These are phyloP conservation scores for Aphelocoma californica DNA, from an alignment of 2,797 vertebrate species.

Conservation along the genomic window DNA sequence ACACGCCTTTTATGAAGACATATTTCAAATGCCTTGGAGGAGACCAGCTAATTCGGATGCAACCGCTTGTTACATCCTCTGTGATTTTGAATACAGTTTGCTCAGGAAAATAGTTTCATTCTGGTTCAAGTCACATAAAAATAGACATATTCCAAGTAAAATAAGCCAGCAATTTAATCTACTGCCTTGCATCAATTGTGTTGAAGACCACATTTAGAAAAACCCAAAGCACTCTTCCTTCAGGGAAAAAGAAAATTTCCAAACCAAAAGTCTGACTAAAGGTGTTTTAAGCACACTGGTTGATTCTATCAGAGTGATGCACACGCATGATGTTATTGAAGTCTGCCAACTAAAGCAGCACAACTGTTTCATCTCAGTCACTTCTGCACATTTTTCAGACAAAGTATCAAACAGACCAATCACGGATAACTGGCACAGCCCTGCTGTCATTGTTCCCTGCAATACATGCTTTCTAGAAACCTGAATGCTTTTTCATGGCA, in stretches of 20 bases:
- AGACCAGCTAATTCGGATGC: background rate
- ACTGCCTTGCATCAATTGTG: background rate
- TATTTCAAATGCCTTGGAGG: background rate
- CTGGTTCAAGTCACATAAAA: background rate
- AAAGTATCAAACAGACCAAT: background rate
- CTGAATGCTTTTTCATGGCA: background rate
- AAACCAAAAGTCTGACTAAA: background rate
- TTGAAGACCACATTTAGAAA: background rate
- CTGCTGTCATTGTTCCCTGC: background rate
- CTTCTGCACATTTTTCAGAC: background rate
- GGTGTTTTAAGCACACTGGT: background rate
- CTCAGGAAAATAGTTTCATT: background rate
- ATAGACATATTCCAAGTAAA: background rate
- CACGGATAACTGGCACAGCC: accelerated
- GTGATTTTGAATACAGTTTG: background rate
- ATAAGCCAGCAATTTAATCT: background rate
- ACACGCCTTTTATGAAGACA: accelerated
- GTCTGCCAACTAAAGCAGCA: background rate
- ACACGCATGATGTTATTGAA: background rate
- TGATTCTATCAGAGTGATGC: background rate
- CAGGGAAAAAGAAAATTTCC: background rate
- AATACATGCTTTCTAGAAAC: background rate
- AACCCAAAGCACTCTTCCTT: background rate
- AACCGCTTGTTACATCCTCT: background rate
- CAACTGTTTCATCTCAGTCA: background rate